Evolutionary conservation across 2,113 vertebrate species (phyloP), one percentile per base, ranked within the genome.

Genomic region (Amazona vittata): DNA sequence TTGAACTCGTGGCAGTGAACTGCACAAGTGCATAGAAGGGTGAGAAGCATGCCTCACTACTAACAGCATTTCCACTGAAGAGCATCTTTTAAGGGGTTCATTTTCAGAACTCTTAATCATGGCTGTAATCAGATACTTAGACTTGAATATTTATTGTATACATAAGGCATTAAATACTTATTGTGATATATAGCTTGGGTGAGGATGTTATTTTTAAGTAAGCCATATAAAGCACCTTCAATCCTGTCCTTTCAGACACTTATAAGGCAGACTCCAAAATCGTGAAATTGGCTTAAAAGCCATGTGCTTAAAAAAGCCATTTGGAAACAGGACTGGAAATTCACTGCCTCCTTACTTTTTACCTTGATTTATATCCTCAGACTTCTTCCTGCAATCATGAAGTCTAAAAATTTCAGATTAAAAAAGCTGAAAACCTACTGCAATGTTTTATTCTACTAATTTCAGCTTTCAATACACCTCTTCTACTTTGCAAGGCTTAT

Each of bases 131-230:
- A 94, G 90, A 97, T 88, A 92, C 92, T 95, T 86, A 47, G 88
- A 91, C 86, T 96, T 89, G 88, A 88, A 88, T 94, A 96, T 96
- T 96, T 96, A 96, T 94, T 94, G 95, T 95, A 94, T 94, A 96
- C 44, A 69, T 96, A 96, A 89, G 80, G 92, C 86, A 95, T 97
- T 96, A 96, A 96, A 94, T 93, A 96, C 90, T 97, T 95, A 92
- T 60, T 15, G 3, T 97, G 95, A 96, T 96, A 95, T 96, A 96
- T 94, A 82, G 94, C 90, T 89, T 92, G 86, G 88, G 90, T 93
- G 92, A 95, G 92, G 85, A 86, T 96, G 92, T 95, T 97, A 82
- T 93, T 97, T 95, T 96, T 86, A 90, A 96, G 95, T 96, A 95
- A 96, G 86, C 88, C 92, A 86, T 81, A 87, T 95, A 84, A 96